Evolutionary conservation across 2,113 vertebrate genomes (phyloP).

Genomic region (Australoheros scitulus): DNA sequence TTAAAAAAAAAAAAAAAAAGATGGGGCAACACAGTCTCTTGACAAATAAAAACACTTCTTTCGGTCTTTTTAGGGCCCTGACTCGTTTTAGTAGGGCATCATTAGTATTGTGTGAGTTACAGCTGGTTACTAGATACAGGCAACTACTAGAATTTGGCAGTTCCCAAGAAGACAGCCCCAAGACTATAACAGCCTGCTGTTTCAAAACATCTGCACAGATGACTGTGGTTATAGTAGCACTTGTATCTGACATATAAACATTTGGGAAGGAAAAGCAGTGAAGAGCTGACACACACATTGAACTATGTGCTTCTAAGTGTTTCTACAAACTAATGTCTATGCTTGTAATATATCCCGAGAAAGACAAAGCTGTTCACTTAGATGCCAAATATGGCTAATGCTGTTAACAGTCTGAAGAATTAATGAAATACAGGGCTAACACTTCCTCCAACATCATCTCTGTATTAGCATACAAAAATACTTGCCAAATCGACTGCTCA

Average conservation of each 20-base stretch:
- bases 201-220: neutral
- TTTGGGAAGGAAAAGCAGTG: neutral
- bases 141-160: neutral
- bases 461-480: neutral
- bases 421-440: neutral
- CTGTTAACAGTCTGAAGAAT: neutral
- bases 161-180: neutral
- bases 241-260: neutral
- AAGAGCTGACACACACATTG: neutral
- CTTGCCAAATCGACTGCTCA: neutral
- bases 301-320: neutral
- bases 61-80: too few relatives aligned
- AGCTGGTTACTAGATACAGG: neutral
- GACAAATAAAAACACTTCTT: too few relatives aligned
- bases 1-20: too few relatives aligned
- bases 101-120: too few relatives aligned
- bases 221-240: neutral
- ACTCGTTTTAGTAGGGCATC: too few relatives aligned
- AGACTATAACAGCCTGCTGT: neutral
- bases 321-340: slow-evolving; percentile 1
- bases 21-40: too few relatives aligned
- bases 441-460: neutral
- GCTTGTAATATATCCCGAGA: slow-evolving; percentile 1
- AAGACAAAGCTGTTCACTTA: neutral
- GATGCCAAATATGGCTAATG: neutral